These are phyloP conservation scores for Hypanus sabinus DNA, from an alignment of 2,113 vertebrate genomes.

Conservation along the genomic window DNA sequence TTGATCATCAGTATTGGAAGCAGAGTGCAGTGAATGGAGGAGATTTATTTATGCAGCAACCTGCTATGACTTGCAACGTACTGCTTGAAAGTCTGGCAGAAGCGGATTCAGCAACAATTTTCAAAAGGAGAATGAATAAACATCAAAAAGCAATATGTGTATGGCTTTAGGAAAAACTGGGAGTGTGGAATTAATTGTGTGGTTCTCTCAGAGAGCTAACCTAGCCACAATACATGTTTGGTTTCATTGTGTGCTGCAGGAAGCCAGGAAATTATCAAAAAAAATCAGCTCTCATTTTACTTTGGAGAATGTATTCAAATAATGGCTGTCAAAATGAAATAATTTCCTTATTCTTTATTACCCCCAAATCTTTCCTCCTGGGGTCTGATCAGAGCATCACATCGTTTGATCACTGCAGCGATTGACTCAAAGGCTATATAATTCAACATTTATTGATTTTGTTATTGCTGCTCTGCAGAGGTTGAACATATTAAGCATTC, in stretches of 20 bases:
- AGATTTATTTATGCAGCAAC: neutral
- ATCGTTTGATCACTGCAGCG: neutral
- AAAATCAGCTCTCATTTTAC: neutral
- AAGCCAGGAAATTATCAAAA: neutral
- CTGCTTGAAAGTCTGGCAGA: too few relatives aligned
- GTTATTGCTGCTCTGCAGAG: too few relatives aligned
- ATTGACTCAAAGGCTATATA: neutral
- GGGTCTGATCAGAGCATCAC: neutral
- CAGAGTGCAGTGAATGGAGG: neutral
- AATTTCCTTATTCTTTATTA: neutral
- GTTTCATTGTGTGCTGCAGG: too few relatives aligned
- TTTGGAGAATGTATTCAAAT: neutral
- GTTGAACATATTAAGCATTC: too few relatives aligned
- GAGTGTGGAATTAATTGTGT: too few relatives aligned
- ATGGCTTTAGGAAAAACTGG: too few relatives aligned
- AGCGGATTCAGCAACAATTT: too few relatives aligned
- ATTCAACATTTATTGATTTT: too few relatives aligned
- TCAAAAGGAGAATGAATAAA: too few relatives aligned
- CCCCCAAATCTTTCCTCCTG: neutral
- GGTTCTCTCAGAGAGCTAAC: too few relatives aligned
- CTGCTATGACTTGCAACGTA: neutral
- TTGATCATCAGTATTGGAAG: neutral
- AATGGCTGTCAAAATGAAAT: neutral
- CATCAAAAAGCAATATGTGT: too few relatives aligned
- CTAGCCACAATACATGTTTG: too few relatives aligned